Evolutionary conservation across 2,797 vertebrate species (phyloP).

Genomic region (Chaetophractus vellerosus): DNA sequence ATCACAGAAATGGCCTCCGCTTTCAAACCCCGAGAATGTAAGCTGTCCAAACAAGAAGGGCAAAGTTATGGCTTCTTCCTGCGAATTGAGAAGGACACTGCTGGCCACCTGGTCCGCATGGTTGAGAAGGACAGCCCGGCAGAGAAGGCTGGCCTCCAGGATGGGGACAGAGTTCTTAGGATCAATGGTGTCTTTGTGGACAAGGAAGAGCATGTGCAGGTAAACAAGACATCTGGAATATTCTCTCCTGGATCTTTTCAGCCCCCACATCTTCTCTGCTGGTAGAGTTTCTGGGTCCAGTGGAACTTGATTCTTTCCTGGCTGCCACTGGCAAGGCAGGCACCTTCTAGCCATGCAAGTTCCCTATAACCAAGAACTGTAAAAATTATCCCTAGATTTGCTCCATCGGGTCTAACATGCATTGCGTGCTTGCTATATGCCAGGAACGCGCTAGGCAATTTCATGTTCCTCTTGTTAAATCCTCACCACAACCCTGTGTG

Average conservation of each 20-base stretch:
- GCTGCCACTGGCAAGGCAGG: not conserved
- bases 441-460: not conserved
- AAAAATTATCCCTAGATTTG: not conserved
- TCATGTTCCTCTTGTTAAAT: not conserved
- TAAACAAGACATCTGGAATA: slow-evolving; percentile 75
- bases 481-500: not conserved
- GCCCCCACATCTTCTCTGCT: not conserved
- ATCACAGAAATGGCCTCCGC: slow-evolving; percentile 91
- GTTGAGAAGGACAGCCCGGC: slow-evolving; percentile 93
- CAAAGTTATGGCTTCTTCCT: slow-evolving; percentile 95
- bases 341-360: not conserved
- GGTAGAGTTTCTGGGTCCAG: not conserved
- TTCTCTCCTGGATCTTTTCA: too few species aligned
- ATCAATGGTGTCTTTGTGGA: slow-evolving; percentile 95
- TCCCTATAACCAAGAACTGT: not conserved
- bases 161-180: slow-evolving; percentile 95
- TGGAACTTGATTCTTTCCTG: not conserved
- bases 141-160: slow-evolving; percentile 94
- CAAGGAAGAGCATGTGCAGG: slow-evolving; percentile 93
- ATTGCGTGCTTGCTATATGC: not conserved
- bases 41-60: slow-evolving; percentile 92
- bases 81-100: slow-evolving; percentile 92
- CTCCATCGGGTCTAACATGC: not conserved
- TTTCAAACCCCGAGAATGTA: slow-evolving; percentile 92
- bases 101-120: slow-evolving; percentile 95